phyloP scores from a whole-genome alignment of 64 coral and sea anemone species.

The Porites australiensis region DNA sequence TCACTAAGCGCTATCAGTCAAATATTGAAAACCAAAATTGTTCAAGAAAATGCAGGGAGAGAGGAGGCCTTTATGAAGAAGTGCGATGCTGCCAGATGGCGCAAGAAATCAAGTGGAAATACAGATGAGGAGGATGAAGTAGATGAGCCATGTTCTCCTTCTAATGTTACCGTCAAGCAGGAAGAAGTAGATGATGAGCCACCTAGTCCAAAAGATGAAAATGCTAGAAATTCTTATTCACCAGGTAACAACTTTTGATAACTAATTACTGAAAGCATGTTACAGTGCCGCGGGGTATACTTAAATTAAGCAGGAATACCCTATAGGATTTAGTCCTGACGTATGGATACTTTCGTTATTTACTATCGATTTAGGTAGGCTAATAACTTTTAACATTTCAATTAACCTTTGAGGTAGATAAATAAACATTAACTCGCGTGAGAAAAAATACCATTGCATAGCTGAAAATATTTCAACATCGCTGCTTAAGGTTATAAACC shows the following conservation, averaged over 20 bases:
- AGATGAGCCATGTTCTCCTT: neutral
- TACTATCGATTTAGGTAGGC: neutral
- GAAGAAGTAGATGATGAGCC: slow-evolving; percentile 8
- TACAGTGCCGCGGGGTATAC: neutral
- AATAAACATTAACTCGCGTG: no score
- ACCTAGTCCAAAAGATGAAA: slow-evolving; percentile 25
- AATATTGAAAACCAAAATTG: slow-evolving; percentile 61
- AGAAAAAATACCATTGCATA: no score
- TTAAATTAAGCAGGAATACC: neutral
- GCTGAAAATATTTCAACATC: no score
- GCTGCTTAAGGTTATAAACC: no score
- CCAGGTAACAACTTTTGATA: slow-evolving; percentile 10
- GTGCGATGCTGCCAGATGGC: slow-evolving; percentile 32
- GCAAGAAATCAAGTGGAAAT: slow-evolving; percentile 32
- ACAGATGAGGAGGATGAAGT: neutral
- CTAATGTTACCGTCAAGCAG: neutral
- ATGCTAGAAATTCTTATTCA: slow-evolving; percentile 20
- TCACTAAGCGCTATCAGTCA: slow-evolving; percentile 73
- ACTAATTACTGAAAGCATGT: neutral
- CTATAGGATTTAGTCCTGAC: neutral
- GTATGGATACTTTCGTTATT: neutral
- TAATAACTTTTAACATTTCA: neutral
- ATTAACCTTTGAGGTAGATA: no score
- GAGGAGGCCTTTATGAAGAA: slow-evolving; percentile 22
- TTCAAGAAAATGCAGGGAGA: slow-evolving; percentile 31